Base-by-base conservation (phyloP, 2,888 invertebrate genomes). In the Teinopalpus imperialis region DNA sequence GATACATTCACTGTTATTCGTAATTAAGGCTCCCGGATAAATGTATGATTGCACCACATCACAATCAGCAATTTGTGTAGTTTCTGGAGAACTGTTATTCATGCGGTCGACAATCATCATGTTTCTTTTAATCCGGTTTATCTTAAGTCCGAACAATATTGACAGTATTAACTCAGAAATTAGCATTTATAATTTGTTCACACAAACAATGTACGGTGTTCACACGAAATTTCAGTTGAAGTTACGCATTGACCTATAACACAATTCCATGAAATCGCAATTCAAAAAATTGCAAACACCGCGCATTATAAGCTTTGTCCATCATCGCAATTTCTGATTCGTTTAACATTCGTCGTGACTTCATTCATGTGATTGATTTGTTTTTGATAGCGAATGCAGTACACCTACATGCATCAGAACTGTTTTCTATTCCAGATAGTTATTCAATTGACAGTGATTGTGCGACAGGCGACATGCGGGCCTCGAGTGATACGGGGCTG, bases 381-480 rank as follows among this genome's bases (percentile, higher is more conserved):
- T 39, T 34, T 44, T 45, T 45, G 27, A 45, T 45, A 26, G 13
- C 39, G n/a, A 7, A 10, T 26, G 34, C 31, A 40, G 40, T 27
- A 20, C 5, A 18, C 13, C 6, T 3, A 21, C 2, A 7, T 34
- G 1, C 8, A 14, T 5, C 27, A 37, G 24, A 31, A 24, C 2
- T 27, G 14, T 40, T 40, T 32, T 40, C 32, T 45, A 40, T 39
- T 34, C 39, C 29, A 39, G 39, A 45, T 40, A 21, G 16, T 45
- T 59, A 61, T 61, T 56, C 59, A 60, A 63, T 63, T 59, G 56
- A 51, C 51, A 48, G 50, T 58, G 54, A 59, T 56, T 54, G 50
- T 45, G 47, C 43, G 21, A 51, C 40, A 44, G 52, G 41, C 51
- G 58, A 54, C 57, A 61, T 63, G 59, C 60, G 59, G 63, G 53